A percentile compares a stretch with the other conserved stretches of the same genome.
phyloP scores from a whole-genome alignment of 2,113 vertebrate genomes.

The Zeus faber region DNA sequence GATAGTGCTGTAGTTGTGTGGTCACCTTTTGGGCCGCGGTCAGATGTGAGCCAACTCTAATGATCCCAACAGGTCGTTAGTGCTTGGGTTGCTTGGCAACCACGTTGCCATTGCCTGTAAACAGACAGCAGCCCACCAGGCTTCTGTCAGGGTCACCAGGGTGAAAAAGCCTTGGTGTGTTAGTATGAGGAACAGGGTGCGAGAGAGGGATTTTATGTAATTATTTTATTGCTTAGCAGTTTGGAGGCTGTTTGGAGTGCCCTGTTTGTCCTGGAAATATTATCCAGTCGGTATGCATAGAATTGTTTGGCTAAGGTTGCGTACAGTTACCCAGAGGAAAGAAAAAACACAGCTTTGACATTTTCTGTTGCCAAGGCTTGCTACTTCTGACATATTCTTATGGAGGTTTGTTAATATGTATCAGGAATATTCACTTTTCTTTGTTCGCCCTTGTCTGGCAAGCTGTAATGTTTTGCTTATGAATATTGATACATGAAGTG shows the following conservation, averaged over 20 bases:
- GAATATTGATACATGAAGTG: constrained; percentile 85
- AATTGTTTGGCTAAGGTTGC: constrained; percentile 40
- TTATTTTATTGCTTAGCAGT: constrained; percentile 22
- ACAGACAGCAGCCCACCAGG: constrained; percentile 61
- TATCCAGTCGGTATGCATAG: constrained; percentile 20
- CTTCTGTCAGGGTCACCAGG: constrained; percentile 57
- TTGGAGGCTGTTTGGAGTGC: constrained; percentile 5
- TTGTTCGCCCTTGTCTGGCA: constrained; percentile 83
- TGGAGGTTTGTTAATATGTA: constrained; percentile 77
- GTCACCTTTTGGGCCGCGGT: constrained; percentile 48
- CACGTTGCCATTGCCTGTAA: constrained; percentile 64
- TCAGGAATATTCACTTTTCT: constrained; percentile 79
- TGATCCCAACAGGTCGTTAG: constrained; percentile 67
- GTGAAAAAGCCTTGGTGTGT: constrained; percentile 53
- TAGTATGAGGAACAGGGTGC: constrained; percentile 10
- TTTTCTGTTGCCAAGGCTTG: constrained; percentile 52
- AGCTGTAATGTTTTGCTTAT: constrained; percentile 85
- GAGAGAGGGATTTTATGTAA: constrained; percentile 11
- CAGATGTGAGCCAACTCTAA: constrained; percentile 70
- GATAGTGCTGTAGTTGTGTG: constrained; percentile 42
- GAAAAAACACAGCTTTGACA: constrained; percentile 50
- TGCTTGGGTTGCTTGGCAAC: constrained; percentile 72
- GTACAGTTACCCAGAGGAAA: constrained; percentile 40
- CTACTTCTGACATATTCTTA: constrained; percentile 67
- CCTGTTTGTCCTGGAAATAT: constrained; percentile 19